Percentiles rank a stretch among this genome's conserved stretches.
Conservation (phyloP, 2,797 vertebrate species). For the Leucoraja ocellata region DNA sequence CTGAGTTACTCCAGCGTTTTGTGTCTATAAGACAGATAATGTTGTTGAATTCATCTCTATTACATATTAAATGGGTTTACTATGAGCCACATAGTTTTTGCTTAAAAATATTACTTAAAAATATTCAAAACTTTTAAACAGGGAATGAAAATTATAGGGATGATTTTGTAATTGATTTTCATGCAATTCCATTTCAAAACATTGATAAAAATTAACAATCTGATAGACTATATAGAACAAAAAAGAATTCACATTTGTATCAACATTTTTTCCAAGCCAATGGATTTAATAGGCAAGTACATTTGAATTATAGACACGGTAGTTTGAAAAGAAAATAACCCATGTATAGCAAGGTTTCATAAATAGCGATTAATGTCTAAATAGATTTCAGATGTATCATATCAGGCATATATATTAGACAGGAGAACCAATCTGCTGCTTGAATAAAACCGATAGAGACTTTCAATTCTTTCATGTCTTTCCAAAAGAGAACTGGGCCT, state of each 20-base stretch:
- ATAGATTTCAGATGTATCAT: too few species aligned
- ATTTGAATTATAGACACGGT: background rate
- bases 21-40: too few species aligned
- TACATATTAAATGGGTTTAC: too few species aligned
- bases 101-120: background rate
- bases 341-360: background rate
- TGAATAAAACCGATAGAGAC: background rate
- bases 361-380: background rate
- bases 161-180: background rate
- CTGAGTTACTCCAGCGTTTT: too few species aligned
- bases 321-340: too few species aligned
- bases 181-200: background rate
- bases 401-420: too few species aligned
- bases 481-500: too few species aligned
- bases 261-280: background rate
- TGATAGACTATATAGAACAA: background rate
- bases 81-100: too few species aligned
- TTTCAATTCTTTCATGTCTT: too few species aligned
- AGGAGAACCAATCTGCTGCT: too few species aligned
- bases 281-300: background rate
- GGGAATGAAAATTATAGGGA: background rate
- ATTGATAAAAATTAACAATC: background rate
- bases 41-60: too few species aligned
- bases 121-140: background rate
- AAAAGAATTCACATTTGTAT: background rate